Percentiles rank a stretch among this genome's conserved stretches.
These are phyloP conservation scores for Crotalus tigris DNA, from an alignment of 2,113 vertebrate genomes.

Conservation along the genomic window DNA sequence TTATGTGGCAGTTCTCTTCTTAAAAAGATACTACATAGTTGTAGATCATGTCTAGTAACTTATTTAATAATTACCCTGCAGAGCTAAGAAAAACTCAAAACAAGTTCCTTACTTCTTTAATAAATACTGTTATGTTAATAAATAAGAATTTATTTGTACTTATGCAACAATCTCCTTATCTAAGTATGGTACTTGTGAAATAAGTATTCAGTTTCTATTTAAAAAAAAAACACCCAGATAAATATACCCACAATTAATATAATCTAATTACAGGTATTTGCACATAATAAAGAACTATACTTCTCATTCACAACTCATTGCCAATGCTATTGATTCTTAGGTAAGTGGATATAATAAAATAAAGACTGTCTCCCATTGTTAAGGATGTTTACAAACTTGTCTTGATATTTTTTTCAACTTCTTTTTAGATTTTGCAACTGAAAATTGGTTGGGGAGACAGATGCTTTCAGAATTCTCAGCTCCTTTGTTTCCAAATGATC, in stretches of 20 bases:
- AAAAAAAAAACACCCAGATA: not conserved
- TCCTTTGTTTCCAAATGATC: not conserved
- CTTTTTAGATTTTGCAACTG: not conserved
- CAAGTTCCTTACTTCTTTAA: not conserved
- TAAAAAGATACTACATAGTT: not conserved
- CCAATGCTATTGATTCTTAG: not conserved
- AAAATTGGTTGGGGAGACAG: not conserved
- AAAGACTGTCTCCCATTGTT: not conserved
- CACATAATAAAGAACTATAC: not conserved
- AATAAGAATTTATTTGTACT: not conserved
- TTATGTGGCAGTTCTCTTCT: not conserved
- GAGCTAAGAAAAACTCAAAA: not conserved
- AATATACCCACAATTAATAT: not conserved
- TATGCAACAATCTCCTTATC: not conserved
- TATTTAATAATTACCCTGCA: not conserved
- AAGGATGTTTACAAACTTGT: not conserved
- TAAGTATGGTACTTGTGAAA: not conserved
- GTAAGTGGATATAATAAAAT: not conserved
- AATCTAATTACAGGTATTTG: conserved; percentile 4
- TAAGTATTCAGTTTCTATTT: not conserved
- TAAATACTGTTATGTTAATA: not conserved
- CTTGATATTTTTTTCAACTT: not conserved
- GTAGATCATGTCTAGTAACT: not conserved
- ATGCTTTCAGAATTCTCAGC: not conserved
- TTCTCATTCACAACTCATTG: not conserved